Base-by-base conservation (phyloP, 2,888 invertebrate species). In the Eledona agricola region DNA sequence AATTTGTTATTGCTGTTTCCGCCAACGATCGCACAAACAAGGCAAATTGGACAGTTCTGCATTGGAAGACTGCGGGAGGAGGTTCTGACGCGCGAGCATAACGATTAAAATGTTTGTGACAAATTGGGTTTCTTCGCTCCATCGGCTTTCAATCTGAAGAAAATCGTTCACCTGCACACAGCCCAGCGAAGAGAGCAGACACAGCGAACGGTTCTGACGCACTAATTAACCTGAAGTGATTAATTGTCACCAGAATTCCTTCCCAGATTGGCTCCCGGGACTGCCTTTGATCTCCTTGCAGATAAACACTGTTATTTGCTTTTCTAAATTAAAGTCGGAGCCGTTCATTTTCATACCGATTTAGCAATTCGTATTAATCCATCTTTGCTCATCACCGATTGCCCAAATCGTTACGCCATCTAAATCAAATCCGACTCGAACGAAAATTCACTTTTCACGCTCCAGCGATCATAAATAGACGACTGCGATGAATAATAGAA, bases 151-250 rank as follows among this genome's bases (percentile, higher is more conserved):
- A 53, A 59, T 62, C 57, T 51, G 20, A 54, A 58, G 55, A 42
- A 59, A 63, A 63, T 58, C 61, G 64, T 58, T 64, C 61, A 64
- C 64, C 63, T 64, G 62, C 56, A 55, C 42, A 49, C 53, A 26
- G 54, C 55, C 59, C 55, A 59, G 60, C 35, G 42, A 51, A 13
- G 42, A 40, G 40, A 38, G 32, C 38, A 26, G 26, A 35, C 23
- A 19, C 17, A 34, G 32, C 7, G 51, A 59, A 56, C 58, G 45
- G 53, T 56, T 51, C 58, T 65, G 63, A 65, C 63, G 61, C 55
- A 57, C 58, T 66, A 65, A 65, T 64, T 65, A 64, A 61, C 62
- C 59, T 49, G 53, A 59, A 59, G 60, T 65, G 65, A 65, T 66
- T 65, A 66, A 65, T 65, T 63, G 62, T 62, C 63, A 62, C 55